A percentile compares a stretch with the other conserved stretches of the same genome.
Conservation (phyloP, 2,797 vertebrate genomes). For the Vipera latastei region DNA sequence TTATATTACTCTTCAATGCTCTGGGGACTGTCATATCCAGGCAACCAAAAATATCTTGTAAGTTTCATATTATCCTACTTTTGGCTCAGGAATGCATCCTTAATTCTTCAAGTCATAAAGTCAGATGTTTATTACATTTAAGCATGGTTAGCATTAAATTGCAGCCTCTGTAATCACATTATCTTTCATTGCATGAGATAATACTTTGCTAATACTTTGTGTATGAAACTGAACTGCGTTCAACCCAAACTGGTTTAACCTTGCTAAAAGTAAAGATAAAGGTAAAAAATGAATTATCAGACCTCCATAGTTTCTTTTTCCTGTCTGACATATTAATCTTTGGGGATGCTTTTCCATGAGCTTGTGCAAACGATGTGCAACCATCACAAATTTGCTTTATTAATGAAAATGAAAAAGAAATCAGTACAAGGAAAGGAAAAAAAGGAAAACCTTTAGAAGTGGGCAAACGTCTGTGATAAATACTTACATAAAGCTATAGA, state of each 20-base stretch:
- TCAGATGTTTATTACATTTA: neutral
- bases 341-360: neutral
- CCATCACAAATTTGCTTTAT: constrained; percentile 10
- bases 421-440: neutral
- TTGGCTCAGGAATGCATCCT: neutral
- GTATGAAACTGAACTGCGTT: neutral
- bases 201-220: neutral
- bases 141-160: neutral
- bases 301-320: constrained; percentile 1
- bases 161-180: neutral
- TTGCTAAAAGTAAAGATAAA: neutral
- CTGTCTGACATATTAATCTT: constrained; percentile 10
- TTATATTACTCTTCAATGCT: neutral
- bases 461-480: neutral
- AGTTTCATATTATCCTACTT: neutral
- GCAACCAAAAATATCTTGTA: neutral
- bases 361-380: neutral
- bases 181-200: neutral
- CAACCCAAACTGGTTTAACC: neutral
- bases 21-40: neutral
- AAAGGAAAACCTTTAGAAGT: neutral
- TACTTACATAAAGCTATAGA: neutral
- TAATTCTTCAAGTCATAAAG: neutral
- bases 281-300: neutral
- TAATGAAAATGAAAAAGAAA: neutral